These are phyloP conservation scores for Ceratosolen solmsi DNA, from an alignment of 1,140 invertebrate genomes.

Conservation along the genomic window DNA sequence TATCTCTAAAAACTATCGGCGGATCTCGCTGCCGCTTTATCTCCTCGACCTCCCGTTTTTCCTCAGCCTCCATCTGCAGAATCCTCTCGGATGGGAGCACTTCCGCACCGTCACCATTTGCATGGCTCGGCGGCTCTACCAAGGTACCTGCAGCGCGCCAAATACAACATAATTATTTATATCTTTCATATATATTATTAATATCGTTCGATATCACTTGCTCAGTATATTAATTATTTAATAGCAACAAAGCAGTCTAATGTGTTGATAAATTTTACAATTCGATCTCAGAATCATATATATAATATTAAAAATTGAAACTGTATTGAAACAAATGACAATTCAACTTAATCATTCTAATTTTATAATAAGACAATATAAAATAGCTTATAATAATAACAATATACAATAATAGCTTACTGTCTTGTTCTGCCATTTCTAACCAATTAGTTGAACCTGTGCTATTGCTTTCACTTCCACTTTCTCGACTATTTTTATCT, in stretches of 20 bases:
- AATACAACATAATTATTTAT: background rate
- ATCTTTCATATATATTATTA: background rate
- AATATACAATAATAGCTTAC: slow-evolving; percentile 55
- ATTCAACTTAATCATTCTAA: too few species aligned
- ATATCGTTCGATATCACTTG: too few species aligned
- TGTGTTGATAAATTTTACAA: too few species aligned
- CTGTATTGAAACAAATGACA: too few species aligned
- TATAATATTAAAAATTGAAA: too few species aligned
- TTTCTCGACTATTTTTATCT: slow-evolving; percentile 65
- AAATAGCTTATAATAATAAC: too few species aligned
- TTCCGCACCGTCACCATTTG: slow-evolving; percentile 54
- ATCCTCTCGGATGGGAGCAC: slow-evolving; percentile 72
- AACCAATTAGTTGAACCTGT: slow-evolving; percentile 66
- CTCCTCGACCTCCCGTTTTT: slow-evolving; percentile 79
- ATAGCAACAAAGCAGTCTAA: too few species aligned
- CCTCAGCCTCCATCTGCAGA: slow-evolving; percentile 79
- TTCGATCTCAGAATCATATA: too few species aligned
- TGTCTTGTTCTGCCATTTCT: slow-evolving; percentile 69
- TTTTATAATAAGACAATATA: too few species aligned
- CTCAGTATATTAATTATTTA: too few species aligned
- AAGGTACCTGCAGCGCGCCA: slow-evolving; percentile 56
- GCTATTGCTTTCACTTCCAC: slow-evolving; percentile 67
- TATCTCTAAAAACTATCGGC: slow-evolving; percentile 86
- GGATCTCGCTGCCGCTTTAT: slow-evolving; percentile 84
- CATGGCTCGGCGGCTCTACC: slow-evolving; percentile 58